Evolutionary conservation across 1,140 invertebrate genomes (phyloP), one percentile per base, ranked within the genome.

Genomic region (Drosophila guanche): DNA sequence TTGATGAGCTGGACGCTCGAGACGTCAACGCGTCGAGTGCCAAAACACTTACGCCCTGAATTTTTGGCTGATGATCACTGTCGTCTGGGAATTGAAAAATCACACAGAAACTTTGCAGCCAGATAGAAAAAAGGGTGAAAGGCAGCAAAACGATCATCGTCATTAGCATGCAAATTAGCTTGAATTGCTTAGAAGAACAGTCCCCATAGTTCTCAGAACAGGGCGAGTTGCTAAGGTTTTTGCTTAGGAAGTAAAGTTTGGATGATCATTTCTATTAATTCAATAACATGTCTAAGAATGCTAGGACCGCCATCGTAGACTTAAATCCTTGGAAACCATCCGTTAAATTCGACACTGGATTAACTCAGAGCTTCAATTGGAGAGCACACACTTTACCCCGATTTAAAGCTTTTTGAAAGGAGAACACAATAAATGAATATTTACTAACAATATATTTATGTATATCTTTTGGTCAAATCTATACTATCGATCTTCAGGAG

Each of bases 1-100:
- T 75, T 75, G 71, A 75, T 75, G 67, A 80, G 77, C 76, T 85
- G 76, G 79, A 79, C 78, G 50, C 71, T 46, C 60, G 27, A 60
- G 33, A 37, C 33, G 33, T 37, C 33, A 37, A 12, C 33, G 10
- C 50, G 54, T 45, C 56, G 75, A 78, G 76, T 80, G 72, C 66
- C 79, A 83, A 68, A 83, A 83, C 74, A 83, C 73, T 83, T 77
- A 81, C 54, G 65, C 80, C 61, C 56, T 48, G 51, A 16, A 16
- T 33, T 40, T 56, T 33, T 41, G 50, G 56, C 69, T 73, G 76
- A 85, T 66, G 63, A 71, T 47, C 63, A 59, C 61, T 29, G 16
- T 20, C 33, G 43, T 25, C 54, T 50, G 50, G 51, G 68, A 61
- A 54, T 61, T 62, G 57, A 72, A 52, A 62, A 72, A 72, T 62